These are phyloP conservation scores for Girardinichthys multiradiatus DNA, from an alignment of 2,113 vertebrate species.

Conservation along the genomic window DNA sequence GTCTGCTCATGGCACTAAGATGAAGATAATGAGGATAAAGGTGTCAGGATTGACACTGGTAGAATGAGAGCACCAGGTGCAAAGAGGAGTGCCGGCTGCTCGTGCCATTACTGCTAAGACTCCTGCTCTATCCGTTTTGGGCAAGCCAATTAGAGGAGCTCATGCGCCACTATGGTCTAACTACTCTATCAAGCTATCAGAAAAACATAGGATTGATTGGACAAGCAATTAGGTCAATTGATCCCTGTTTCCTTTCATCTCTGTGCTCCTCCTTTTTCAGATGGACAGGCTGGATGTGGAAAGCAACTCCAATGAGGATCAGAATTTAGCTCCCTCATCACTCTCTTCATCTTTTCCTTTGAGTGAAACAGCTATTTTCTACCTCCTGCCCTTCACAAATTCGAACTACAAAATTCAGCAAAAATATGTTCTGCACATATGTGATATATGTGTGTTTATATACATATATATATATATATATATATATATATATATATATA, in stretches of 20 bases:
- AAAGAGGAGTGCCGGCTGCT: constrained; percentile 43
- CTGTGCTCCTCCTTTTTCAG: constrained; percentile 50
- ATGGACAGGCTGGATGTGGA: constrained; percentile 54
- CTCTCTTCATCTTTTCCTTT: constrained; percentile 13
- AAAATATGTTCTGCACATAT: neutral
- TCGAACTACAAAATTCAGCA: constrained; percentile 6
- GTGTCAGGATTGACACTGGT: constrained; percentile 62
- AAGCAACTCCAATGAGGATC: constrained; percentile 49
- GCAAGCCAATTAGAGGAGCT: constrained; percentile 66
- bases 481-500: too few species aligned
- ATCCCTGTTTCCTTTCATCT: constrained; percentile 70
- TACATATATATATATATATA: too few species aligned
- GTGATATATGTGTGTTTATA: too few species aligned
- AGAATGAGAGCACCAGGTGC: constrained; percentile 51
- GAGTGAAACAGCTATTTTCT: neutral
- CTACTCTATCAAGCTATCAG: constrained; percentile 53
- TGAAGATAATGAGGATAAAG: constrained; percentile 73
- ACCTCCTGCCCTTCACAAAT: neutral
- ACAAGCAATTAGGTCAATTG: constrained; percentile 73
- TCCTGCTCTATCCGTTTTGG: constrained; percentile 33
- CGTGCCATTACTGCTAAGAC: constrained; percentile 57
- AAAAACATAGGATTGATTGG: constrained; percentile 73
- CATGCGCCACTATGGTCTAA: constrained; percentile 20
- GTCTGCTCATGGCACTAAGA: constrained; percentile 49
- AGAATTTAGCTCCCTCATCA: constrained; percentile 27